Evolutionary conservation across 2,113 vertebrate genomes (phyloP).

Genomic region (Rhegmatorhina hoffmannsi): DNA sequence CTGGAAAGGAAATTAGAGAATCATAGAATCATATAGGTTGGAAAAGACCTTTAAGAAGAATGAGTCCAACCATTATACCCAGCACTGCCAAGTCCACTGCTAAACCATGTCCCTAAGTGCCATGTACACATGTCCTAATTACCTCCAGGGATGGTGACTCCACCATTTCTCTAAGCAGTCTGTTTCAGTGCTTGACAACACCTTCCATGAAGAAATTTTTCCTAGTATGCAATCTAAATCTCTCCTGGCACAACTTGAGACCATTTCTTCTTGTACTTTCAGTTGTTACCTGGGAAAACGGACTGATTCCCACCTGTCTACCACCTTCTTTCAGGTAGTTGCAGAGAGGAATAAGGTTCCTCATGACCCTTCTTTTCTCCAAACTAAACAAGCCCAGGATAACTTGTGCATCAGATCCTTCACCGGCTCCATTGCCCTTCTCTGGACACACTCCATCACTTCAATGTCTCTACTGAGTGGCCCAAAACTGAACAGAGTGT

Average conservation of each 20-base stretch:
- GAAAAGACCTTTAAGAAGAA: not conserved
- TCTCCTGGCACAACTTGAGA: not conserved
- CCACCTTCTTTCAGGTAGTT: not conserved
- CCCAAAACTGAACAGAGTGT: not conserved
- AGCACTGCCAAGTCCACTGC: rapidly evolving
- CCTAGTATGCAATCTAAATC: not conserved
- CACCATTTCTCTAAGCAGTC: not conserved
- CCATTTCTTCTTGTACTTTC: not conserved
- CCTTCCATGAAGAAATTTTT: not conserved
- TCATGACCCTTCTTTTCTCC: not conserved
- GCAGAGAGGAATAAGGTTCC: not conserved
- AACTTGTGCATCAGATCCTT: rapidly evolving
- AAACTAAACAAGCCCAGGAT: not conserved
- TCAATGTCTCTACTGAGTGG: not conserved
- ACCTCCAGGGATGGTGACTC: not conserved
- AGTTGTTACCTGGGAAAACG: not conserved
- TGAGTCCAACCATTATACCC: not conserved
- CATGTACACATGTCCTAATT: rapidly evolving
- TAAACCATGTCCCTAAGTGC: not conserved
- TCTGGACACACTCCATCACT: rapidly evolving
- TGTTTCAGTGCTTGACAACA: not conserved
- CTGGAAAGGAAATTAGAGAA: not conserved
- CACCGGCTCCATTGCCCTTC: rapidly evolving
- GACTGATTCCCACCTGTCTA: rapidly evolving
- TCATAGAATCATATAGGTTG: not conserved